Evolutionary conservation across 2,113 vertebrate genomes (phyloP).

Genomic region (Albula glossodonta): DNA sequence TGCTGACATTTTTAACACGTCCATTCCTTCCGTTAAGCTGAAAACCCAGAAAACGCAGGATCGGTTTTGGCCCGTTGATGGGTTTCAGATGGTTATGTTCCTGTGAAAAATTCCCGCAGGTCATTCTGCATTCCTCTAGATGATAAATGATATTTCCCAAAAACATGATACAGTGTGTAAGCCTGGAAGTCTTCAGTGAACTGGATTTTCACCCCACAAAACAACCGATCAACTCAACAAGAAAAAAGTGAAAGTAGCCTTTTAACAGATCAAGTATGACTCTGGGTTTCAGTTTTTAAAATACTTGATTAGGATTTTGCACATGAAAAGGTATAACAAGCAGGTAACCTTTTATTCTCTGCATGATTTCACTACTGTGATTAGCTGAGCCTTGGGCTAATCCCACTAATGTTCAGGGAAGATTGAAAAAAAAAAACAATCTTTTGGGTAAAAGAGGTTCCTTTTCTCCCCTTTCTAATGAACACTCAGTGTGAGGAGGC

Average conservation of each 20-base stretch:
- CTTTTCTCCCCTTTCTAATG: background rate
- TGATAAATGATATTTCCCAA: slow-evolving; percentile 34
- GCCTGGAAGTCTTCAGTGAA: slow-evolving; percentile 21
- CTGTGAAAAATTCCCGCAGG: slow-evolving; percentile 18
- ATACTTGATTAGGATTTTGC: slow-evolving; percentile 1
- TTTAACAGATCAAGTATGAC: background rate
- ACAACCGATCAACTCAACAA: background rate
- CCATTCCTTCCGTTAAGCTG: background rate
- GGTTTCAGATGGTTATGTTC: slow-evolving; percentile 5
- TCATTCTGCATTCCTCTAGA: slow-evolving; percentile 13
- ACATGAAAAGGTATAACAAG: slow-evolving; percentile 25
- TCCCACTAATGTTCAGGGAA: background rate
- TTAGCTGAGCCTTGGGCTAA: background rate
- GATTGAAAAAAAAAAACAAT: background rate
- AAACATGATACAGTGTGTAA: background rate
- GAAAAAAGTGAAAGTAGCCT: background rate
- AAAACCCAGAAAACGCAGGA: background rate
- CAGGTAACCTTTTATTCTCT: slow-evolving; percentile 25
- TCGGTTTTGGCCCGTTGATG: background rate
- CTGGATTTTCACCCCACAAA: slow-evolving; percentile 30
- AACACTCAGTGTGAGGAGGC: background rate
- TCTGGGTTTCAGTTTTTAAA: slow-evolving; percentile 5
- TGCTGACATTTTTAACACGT: background rate
- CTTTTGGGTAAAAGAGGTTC: background rate
- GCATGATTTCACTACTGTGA: background rate